Conservation (phyloP, 35 echinoderm and acorn worm genomes). For the Nesometra sesokonis region DNA sequence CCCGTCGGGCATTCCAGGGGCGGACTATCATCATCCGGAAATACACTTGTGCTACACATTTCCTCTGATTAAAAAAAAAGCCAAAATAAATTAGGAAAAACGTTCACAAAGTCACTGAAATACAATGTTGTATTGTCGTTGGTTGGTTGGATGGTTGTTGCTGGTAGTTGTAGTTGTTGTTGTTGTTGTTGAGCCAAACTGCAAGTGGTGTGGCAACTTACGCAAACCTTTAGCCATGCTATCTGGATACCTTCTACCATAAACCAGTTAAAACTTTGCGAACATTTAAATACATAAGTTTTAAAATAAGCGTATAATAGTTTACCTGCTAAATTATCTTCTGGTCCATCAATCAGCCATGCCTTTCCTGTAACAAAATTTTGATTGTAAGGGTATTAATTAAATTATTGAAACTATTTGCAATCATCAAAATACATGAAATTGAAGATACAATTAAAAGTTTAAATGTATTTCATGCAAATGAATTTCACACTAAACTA, state of each 20-base stretch:
- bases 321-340: constrained; percentile 39
- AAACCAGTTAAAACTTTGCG: not conserved
- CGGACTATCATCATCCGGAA: constrained; percentile 40
- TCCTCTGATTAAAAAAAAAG: constrained; percentile 25
- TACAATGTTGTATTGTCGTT: not conserved
- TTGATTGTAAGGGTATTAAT: too few species aligned
- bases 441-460: too few species aligned
- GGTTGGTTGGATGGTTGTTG: not conserved
- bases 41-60: constrained; percentile 60
- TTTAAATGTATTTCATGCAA: too few species aligned
- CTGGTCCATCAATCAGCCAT: constrained; percentile 62
- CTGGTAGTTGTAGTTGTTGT: not conserved
- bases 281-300: too few species aligned
- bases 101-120: not conserved
- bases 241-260: too few species aligned
- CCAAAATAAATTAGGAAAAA: not conserved
- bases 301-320: too few species aligned
- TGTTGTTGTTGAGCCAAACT: not conserved
- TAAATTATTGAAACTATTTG: too few species aligned
- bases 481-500: too few species aligned
- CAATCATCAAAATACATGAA: too few species aligned
- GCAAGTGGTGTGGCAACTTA: not conserved
- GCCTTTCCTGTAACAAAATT: constrained; percentile 26
- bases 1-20: constrained; percentile 65
- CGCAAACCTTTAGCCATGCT: too few species aligned